Evolutionary conservation across 2,113 vertebrate species (phyloP), one percentile per base, ranked within the genome.

Genomic region (Phyllopteryx taeniolatus): DNA sequence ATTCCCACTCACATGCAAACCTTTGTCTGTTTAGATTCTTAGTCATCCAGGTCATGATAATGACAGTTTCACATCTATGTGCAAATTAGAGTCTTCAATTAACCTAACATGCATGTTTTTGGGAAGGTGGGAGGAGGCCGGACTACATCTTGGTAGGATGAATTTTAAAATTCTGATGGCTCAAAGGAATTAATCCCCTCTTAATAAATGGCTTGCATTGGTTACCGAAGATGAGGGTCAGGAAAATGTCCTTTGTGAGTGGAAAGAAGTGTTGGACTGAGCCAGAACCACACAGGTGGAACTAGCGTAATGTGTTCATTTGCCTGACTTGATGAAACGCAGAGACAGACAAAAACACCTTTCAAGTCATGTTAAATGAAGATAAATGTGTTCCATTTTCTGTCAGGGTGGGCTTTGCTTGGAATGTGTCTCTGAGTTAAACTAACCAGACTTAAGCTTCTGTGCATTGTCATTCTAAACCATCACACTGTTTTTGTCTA

Each of bases 271-370:
- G 62, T 22, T 56, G 53, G 8, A 61, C 20, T 74, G 56, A 69
- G 22, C 70, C 61, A 22, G 0, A 46, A 46, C 15, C 39, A 44
- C 65, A 49, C 67, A 68, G 68, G 51, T 68, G 73, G 62, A 79
- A 73, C 57, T 69, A 71, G 78, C 69, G 74, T 62, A n/a, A 59
- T 63, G 76, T 64, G 70, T 47, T 73, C 54, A 59, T 73, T 43
- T 57, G 53, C 73, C 53, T 53, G 10, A 13, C 5, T 59, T 17
- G 11, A 47, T 64, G 54, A 72, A 54, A 59, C 47, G 35, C 42
- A 60, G 47, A 49, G 35, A 17, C 42, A 19, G 22, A 8, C 20
- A n/a, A 31, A 35, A 56, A 5, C 12, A 22, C 35, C 31, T 22
- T 22, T 39, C 0, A 39, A 44, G 35, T 51, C 68, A 71, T 35